Evolutionary conservation across 2,113 vertebrate genomes (phyloP).

Genomic region (Chroicocephalus ridibundus): DNA sequence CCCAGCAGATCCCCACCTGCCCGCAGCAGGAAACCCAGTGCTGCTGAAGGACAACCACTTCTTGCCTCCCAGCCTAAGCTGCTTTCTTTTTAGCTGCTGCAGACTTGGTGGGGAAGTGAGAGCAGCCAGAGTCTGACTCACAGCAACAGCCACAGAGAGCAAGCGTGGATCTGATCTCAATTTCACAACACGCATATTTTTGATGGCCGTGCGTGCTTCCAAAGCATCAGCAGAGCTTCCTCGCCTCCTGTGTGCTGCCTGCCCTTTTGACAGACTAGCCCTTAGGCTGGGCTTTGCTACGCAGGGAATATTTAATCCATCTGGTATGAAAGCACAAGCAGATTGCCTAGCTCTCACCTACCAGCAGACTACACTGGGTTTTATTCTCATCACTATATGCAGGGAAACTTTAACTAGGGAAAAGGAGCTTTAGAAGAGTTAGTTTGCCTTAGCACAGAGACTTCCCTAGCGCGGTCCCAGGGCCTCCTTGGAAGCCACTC

Average conservation of each 20-base stretch:
- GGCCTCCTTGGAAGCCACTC: neutral
- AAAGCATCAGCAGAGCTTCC: neutral
- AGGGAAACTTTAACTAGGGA: neutral
- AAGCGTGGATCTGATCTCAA: neutral
- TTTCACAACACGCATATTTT: accelerated
- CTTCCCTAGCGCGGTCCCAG: neutral
- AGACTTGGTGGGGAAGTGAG: neutral
- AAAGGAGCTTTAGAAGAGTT: neutral
- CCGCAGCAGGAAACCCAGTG: accelerated
- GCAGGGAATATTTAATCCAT: neutral
- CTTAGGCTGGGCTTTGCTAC: neutral
- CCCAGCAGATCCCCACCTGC: neutral
- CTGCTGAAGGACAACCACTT: neutral
- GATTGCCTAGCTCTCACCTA: neutral
- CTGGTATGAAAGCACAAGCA: neutral
- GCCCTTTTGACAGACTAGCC: neutral
- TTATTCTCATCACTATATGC: neutral
- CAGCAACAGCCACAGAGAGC: accelerated
- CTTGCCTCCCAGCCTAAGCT: neutral
- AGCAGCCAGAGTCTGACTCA: neutral
- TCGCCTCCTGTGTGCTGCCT: neutral
- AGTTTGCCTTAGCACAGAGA: neutral
- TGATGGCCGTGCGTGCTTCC: accelerated
- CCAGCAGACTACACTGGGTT: neutral
- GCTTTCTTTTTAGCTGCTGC: neutral